phyloP scores from a whole-genome alignment of 2,113 vertebrate genomes.

The Mormyrus lacerda region DNA sequence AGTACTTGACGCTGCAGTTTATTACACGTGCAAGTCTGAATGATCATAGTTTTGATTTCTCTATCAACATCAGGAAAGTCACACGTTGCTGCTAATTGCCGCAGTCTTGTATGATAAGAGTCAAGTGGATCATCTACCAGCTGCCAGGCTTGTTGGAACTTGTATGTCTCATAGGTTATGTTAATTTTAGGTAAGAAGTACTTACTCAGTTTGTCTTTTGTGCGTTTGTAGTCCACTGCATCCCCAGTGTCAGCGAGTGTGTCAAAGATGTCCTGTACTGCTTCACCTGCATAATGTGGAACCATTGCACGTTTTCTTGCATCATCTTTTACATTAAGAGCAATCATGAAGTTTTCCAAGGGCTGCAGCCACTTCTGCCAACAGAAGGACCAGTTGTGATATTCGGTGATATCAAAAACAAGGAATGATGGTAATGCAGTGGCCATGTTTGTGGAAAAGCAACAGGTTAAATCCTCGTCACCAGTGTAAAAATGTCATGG shows the following conservation, averaged over 20 bases:
- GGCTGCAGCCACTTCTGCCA: no score
- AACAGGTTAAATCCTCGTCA: no score
- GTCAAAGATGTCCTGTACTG: background rate
- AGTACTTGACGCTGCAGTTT: background rate
- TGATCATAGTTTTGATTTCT: background rate
- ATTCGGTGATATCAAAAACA: no score
- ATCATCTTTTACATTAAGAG: no score
- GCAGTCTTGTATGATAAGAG: background rate
- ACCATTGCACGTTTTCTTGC: no score
- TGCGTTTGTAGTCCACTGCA: no score
- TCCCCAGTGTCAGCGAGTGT: background rate
- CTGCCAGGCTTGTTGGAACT: background rate
- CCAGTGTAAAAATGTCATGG: no score
- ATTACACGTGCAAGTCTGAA: background rate
- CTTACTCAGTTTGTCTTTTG: background rate
- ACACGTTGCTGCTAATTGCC: background rate
- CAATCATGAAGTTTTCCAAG: no score
- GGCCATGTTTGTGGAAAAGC: no score
- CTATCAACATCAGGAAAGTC: background rate
- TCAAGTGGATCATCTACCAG: background rate
- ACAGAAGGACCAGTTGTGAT: no score
- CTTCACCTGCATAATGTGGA: background rate
- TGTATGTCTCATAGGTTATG: background rate
- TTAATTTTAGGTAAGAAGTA: background rate
- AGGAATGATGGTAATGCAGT: no score